A percentile compares a stretch with the other conserved stretches of the same genome.
Evolutionary conservation across 2,888 invertebrate species (phyloP).

Genomic region (Polyploca ridens): DNA sequence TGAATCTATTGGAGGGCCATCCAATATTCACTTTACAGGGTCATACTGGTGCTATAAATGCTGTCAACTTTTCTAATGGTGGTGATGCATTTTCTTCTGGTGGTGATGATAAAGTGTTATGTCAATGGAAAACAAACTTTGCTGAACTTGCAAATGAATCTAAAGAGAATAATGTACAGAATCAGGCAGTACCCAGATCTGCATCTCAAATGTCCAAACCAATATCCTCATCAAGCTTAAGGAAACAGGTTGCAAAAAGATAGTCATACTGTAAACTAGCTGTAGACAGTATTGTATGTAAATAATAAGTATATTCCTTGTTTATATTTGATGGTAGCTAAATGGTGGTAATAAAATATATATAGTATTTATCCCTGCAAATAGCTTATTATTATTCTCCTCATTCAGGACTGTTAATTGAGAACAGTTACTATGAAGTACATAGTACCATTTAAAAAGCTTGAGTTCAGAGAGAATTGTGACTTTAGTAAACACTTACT

Average conservation of each 20-base stretch:
- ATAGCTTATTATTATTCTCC: constrained; percentile 35
- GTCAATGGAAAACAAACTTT: constrained; percentile 83
- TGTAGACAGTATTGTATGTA: constrained; percentile 27
- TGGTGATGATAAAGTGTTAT: constrained; percentile 90
- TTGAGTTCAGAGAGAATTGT: constrained; percentile 70
- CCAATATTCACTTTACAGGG: constrained; percentile 95
- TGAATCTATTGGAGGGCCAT: constrained; percentile 95
- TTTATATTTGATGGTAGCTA: constrained; percentile 21
- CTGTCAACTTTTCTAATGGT: constrained; percentile 90
- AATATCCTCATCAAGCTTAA: constrained; percentile 47
- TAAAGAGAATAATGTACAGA: constrained; percentile 66
- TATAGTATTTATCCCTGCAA: constrained; percentile 25
- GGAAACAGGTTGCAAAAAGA: constrained; percentile 67
- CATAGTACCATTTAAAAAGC: constrained; percentile 63
- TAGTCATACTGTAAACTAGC: constrained; percentile 34
- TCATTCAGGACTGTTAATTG: constrained; percentile 59
- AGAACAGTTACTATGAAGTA: constrained; percentile 58
- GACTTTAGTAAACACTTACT: constrained; percentile 39
- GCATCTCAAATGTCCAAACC: constrained; percentile 50
- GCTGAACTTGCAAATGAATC: constrained; percentile 61
- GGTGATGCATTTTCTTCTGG: constrained; percentile 95
- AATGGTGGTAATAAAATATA: constrained; percentile 23
- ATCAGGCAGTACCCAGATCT: constrained; percentile 46
- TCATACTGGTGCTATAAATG: constrained; percentile 88
- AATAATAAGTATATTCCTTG: constrained; percentile 16